Conservation (phyloP, 2,888 invertebrate species). For the Agrochola lota region DNA sequence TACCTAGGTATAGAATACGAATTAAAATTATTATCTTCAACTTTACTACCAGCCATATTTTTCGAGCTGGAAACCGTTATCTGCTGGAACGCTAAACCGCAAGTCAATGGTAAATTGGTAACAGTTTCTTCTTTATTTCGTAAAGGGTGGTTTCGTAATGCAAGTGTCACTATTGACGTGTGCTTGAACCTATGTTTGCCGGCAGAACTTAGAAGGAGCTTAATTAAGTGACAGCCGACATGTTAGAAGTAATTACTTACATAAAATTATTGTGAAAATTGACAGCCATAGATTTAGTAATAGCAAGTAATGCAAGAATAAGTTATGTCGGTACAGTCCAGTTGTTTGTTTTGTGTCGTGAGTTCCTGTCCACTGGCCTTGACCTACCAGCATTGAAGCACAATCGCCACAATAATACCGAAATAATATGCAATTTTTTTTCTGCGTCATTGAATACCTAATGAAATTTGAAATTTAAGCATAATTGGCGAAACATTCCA, state of each 20-base stretch:
- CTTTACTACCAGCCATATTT: too few species aligned
- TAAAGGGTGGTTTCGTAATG: not conserved
- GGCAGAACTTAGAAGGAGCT: not conserved
- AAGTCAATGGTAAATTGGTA: too few species aligned
- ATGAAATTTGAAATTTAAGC: not conserved
- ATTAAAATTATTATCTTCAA: too few species aligned
- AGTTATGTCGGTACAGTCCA: not conserved
- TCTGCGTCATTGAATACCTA: not conserved
- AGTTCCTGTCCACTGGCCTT: not conserved
- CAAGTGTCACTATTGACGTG: not conserved
- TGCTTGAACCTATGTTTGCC: not conserved
- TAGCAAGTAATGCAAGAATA: too few species aligned
- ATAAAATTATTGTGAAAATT: too few species aligned
- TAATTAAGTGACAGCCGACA: too few species aligned
- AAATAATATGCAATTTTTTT: not conserved
- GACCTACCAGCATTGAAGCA: slow-evolving; percentile 4
- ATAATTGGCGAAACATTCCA: not conserved
- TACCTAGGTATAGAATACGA: too few species aligned
- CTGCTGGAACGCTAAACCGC: too few species aligned
- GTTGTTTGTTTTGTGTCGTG: not conserved
- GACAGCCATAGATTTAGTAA: too few species aligned
- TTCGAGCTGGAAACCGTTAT: too few species aligned
- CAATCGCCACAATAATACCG: not conserved
- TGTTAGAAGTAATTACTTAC: too few species aligned
- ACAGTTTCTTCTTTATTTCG: too few species aligned